Evolutionary conservation across 92 coral and sea anemone genomes (phyloP).

Genomic region (Zoanthus sansibaricus): DNA sequence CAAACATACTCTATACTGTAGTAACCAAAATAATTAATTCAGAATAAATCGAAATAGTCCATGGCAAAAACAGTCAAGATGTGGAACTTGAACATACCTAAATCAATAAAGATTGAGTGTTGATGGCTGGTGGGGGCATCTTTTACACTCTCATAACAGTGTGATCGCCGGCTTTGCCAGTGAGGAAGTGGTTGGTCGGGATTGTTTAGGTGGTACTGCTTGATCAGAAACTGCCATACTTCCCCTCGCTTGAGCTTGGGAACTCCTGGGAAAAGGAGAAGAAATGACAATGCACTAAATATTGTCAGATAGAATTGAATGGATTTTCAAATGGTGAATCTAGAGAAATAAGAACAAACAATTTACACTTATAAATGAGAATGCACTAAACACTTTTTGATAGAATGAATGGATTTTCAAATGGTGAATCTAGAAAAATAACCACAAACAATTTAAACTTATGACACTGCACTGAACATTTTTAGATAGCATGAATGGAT

Average conservation of each 20-base stretch:
- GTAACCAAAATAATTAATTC: too few relatives aligned
- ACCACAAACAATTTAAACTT: too few relatives aligned
- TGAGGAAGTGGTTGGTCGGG: slow-evolving; percentile 48
- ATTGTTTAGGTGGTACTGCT: slow-evolving; percentile 72
- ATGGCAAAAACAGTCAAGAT: too few relatives aligned
- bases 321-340: too few relatives aligned
- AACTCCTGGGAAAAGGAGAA: slow-evolving; percentile 61
- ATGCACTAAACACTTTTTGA: background rate
- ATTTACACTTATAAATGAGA: background rate
- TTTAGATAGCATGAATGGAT: too few relatives aligned
- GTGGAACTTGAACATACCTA: slow-evolving; percentile 63
- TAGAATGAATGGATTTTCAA: too few relatives aligned
- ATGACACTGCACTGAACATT: too few relatives aligned
- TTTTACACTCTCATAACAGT: slow-evolving; percentile 68
- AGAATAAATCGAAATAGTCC: too few relatives aligned
- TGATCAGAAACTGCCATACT: slow-evolving; percentile 90
- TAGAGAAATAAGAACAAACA: too few relatives aligned
- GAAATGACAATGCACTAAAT: background rate
- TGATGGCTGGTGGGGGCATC: slow-evolving; percentile 85
- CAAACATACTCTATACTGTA: too few relatives aligned
- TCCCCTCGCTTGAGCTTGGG: slow-evolving; percentile 93
- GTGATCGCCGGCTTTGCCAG: slow-evolving; percentile 53
- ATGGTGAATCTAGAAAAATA: too few relatives aligned
- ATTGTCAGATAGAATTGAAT: background rate
- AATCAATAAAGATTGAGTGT: slow-evolving; percentile 95